Evolutionary conservation across 2,113 vertebrate genomes (phyloP).

Genomic region (Columba janthina): DNA sequence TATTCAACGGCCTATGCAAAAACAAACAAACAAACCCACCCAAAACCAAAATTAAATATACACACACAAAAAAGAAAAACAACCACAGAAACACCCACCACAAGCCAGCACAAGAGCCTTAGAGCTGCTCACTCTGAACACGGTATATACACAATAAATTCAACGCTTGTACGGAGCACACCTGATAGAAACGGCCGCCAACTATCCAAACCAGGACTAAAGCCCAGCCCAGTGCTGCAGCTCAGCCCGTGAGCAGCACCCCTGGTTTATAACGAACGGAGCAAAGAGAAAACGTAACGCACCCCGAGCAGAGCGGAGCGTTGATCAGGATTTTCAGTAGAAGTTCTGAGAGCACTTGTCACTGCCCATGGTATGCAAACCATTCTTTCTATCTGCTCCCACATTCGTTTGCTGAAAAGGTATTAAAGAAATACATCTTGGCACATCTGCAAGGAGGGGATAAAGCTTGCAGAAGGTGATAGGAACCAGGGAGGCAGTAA

Average conservation of each 20-base stretch:
- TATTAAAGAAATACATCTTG: background rate
- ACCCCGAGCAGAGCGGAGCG: fast-evolving
- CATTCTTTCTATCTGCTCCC: background rate
- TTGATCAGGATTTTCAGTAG: background rate
- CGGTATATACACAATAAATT: fast-evolving
- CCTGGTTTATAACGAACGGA: background rate
- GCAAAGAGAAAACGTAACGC: background rate
- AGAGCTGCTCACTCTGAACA: background rate
- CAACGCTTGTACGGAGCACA: background rate
- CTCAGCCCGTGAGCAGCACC: background rate
- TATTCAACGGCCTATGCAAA: background rate
- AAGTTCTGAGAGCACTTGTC: background rate
- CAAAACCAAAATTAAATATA: too few species aligned
- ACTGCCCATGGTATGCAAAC: background rate
- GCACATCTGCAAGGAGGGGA: constrained; percentile 33
- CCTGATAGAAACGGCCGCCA: fast-evolving
- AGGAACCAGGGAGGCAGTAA: constrained; percentile 46
- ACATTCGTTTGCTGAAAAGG: background rate
- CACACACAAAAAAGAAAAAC: background rate
- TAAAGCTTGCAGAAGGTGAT: background rate
- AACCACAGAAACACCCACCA: background rate
- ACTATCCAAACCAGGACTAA: fast-evolving
- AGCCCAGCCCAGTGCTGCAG: background rate
- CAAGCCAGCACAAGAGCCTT: too few species aligned
- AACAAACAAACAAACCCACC: too few species aligned